phyloP scores from a whole-genome alignment of 2,113 vertebrate species.

The Aptenodytes forsteri region DNA sequence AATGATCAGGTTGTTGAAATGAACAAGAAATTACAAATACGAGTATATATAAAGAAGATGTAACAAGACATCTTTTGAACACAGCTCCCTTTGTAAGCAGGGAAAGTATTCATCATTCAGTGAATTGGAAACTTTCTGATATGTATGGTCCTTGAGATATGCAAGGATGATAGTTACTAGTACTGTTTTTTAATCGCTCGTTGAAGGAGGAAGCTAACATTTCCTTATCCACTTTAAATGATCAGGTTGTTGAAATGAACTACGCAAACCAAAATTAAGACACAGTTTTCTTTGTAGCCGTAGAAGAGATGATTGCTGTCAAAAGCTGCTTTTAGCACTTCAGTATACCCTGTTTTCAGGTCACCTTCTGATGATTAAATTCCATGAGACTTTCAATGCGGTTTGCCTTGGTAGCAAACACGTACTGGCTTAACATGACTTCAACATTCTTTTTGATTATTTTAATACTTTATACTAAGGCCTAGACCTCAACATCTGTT shows the following conservation, averaged over 20 bases:
- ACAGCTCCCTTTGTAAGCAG: background rate
- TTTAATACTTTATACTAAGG: background rate
- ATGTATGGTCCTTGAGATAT: background rate
- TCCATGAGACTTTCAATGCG: background rate
- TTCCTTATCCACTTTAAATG: background rate
- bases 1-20: no score
- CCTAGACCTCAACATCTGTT: background rate
- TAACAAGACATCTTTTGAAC: background rate
- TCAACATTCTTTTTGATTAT: background rate
- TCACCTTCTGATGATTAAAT: background rate
- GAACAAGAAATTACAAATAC: background rate
- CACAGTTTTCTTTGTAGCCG: background rate
- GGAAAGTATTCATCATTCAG: background rate
- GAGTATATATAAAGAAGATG: background rate
- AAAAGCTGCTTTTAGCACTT: background rate
- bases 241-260: background rate
- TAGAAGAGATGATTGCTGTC: background rate
- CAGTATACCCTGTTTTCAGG: background rate
- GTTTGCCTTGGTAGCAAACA: background rate
- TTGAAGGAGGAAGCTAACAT: background rate
- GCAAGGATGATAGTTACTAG: background rate
- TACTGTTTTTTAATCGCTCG: background rate
- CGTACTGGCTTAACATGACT: background rate
- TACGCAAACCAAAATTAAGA: background rate
- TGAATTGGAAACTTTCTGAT: background rate